Percentiles rank a stretch among this genome's conserved stretches.
Conservation (phyloP, 2,888 invertebrate species). For the Trichogramma evanescens region DNA sequence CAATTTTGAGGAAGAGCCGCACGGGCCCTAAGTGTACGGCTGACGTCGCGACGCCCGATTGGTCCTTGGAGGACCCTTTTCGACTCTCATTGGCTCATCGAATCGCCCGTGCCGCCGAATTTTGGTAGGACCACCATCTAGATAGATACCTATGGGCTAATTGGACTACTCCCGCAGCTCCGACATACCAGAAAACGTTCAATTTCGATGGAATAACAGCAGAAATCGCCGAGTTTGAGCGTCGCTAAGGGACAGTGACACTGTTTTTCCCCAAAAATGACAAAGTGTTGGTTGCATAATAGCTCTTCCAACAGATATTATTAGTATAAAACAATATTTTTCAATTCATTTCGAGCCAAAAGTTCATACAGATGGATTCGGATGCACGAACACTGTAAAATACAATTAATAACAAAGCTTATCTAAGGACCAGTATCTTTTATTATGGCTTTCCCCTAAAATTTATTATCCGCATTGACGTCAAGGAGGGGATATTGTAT, state of each 20-base stretch:
- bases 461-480: constrained; percentile 22
- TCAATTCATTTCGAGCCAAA: neutral
- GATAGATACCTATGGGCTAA: neutral
- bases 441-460: constrained; percentile 43
- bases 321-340: neutral
- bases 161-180: neutral
- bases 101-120: constrained; percentile 28
- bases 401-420: neutral
- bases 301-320: neutral
- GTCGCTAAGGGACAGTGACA: constrained; percentile 39
- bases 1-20: constrained; percentile 48
- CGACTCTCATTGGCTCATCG: constrained; percentile 39
- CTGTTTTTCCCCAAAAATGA: constrained; percentile 46
- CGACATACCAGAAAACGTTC: neutral
- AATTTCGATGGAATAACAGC: neutral
- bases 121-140: constrained; percentile 33
- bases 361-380: neutral
- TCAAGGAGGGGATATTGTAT: constrained; percentile 15
- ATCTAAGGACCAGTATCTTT: neutral
- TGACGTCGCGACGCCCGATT: constrained; percentile 39
- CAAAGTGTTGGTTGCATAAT: constrained; percentile 12
- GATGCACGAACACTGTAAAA: neutral
- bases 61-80: constrained; percentile 41
- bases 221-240: neutral
- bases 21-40: constrained; percentile 43